Evolutionary conservation across 2,113 vertebrate species (phyloP), one percentile per base, ranked within the genome.

Genomic region (Phyllostomus hastatus): DNA sequence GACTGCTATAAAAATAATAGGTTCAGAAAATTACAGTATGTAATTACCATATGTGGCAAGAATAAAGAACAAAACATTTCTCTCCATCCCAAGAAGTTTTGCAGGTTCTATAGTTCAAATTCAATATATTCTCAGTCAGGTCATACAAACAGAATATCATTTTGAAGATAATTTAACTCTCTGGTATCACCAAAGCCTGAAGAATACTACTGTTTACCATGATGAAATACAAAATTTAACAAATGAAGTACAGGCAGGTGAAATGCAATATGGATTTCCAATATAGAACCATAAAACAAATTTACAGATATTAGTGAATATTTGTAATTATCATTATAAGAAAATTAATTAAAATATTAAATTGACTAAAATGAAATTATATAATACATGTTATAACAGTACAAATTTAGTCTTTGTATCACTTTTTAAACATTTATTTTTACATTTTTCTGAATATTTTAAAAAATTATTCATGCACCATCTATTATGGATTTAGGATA

Each of bases 1-100:
- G n/a, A 31, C 93, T 73, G 54, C 50, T 88, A 80, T 97, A 97
- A 97, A 98, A 97, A 87, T 94, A 97, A 94, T 87, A 48, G 54
- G 94, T 95, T 94, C 86, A 95, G 79, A 97, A 97, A 97, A 95
- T 92, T 95, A 85, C 41, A 59, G 81, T 85, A 80, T 86, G 88
- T 91, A 97, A 95, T 90, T 95, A 83, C 46, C 64, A 84, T 85
- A 83, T 86, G 88, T 91, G 88, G 57, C 90, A 96, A 97, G 80
- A 94, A 93, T 59, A 76, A 96, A 95, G 81, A 38, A 87, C 92
- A 95, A 90, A 86, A 85, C 15, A 89, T 94, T 91, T 95, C 67
- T 94, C 81, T 90, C 80, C 17, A 86, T 84, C 46, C 38, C 72
- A 93, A 96, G 52, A 95, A 94, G 76, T 84, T 88, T 95, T 75